Evolutionary conservation across 2,888 invertebrate genomes (phyloP), one percentile per base, ranked within the genome.

Genomic region (Nebria brevicollis): DNA sequence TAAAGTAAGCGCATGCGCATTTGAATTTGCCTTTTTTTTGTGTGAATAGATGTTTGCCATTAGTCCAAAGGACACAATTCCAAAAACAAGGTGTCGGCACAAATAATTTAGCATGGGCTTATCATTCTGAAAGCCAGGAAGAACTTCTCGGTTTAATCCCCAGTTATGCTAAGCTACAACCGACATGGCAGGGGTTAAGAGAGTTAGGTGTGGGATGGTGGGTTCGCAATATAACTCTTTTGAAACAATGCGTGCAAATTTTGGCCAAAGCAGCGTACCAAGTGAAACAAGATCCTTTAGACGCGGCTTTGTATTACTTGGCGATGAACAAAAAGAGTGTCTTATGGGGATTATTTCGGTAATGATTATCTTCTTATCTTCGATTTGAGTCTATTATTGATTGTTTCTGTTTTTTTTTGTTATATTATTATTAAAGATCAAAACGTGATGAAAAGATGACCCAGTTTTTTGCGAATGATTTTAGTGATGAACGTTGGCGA

Each of bases 321-420:
- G 99, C 99, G 1, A 97, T 99, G 97, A 97, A 95, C 89, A 99
- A 99, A 91, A 98, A 99, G 87, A 98, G 95, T 86, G 91, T 99
- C 3, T 93, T 99, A 0, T 98, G 98, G 96, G 99, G 98, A 0
- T 90, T 99, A 73, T 99, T 97, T 90, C 86, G 88, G 86, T 87
- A 83, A 54, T 54, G 54, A 13, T 54, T 54, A 1, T 7, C 13
- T 8, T 43, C 10, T 34, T 34, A 34, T 34, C 5, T 34, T 34
- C 34, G 34, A 34, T 34, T 5, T 5, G 34, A 34, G 54, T 54
- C 8, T 54, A 7, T 54, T 54, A 25, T 66, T 20, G 41, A 20
- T 66, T 65, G 68, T 25, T 75, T 10, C n/a, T 10, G n/a, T n/a
- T 65, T 43, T 34, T 66, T 66, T 76, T 79, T 72, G 34, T 65